These are phyloP conservation scores for Doris montereyensis DNA, from an alignment of 2,888 invertebrate species.

Conservation along the genomic window DNA sequence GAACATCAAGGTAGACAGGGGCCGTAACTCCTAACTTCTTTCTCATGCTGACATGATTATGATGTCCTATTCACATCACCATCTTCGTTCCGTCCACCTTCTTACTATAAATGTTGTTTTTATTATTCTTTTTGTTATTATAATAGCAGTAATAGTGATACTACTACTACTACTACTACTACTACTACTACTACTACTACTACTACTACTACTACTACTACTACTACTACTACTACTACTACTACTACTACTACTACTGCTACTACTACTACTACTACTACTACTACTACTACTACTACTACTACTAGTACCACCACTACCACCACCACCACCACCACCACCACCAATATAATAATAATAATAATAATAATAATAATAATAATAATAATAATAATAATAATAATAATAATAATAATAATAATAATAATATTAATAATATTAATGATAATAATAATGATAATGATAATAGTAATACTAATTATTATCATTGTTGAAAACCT, in stretches of 20 bases:
- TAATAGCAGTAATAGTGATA: too few relatives aligned
- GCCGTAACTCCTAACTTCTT: not conserved
- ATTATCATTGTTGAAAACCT: too few relatives aligned
- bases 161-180: not conserved
- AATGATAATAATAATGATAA: too few relatives aligned
- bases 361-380: too few relatives aligned
- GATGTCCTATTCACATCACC: not conserved
- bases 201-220: slow-evolving; percentile 9
- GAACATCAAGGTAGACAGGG: slow-evolving; percentile 58
- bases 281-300: not conserved
- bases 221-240: slow-evolving; percentile 9
- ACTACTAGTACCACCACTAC: not conserved
- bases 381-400: too few relatives aligned
- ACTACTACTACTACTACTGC: slow-evolving; percentile 5
- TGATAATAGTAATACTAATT: too few relatives aligned
- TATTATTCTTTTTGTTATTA: too few relatives aligned
- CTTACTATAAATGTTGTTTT: too few relatives aligned
- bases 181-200: slow-evolving; percentile 6
- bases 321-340: too few relatives aligned
- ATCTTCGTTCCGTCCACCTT: not conserved
- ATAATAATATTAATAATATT: too few relatives aligned
- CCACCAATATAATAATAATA: too few relatives aligned
- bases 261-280: not conserved
- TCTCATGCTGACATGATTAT: not conserved
- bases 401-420: too few relatives aligned